Evolutionary conservation across 92 coral and sea anemone species (phyloP), one percentile per base, ranked within the genome.

Genomic region (Blastomussa wellsi): DNA sequence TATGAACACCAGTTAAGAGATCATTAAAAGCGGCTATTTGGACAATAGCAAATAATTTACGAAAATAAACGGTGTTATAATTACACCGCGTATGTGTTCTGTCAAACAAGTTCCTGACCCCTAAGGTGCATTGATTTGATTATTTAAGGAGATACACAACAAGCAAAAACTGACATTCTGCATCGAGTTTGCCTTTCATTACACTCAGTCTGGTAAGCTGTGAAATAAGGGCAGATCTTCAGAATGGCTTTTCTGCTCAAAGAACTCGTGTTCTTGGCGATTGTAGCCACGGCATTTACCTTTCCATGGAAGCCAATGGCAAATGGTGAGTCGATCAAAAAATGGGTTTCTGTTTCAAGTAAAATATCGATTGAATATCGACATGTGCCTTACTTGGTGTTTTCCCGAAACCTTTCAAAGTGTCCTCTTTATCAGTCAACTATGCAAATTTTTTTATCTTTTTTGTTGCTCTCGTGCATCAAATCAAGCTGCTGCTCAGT

Each of bases 221-320:
- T 14, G 20, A 78, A 55, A 17, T 31, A 57, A 36, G 41, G 17
- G 19, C 10, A 57, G 65, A 29, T 26, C 53, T 14, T 32, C 7
- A 64, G 26, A 20, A 83, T 83, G 87, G 81, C 28, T 19, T 39
- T 55, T 74, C 77, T 83, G 15, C 10, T 83, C 0, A 74, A 74
- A 74, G 87, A 83, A 42, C 39, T 76, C 53, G 53, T 83, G 37
- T 59, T 83, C 22, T 16, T 83, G 44, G 64, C 52, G 57, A 60
- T 83, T n/a, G 38, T 74, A 62, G 87, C 81, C 0, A 28, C 65
- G 57, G 74, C 38, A 11, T 9, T 83, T 2, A 28, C 60, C 31
- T 44, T 72, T 14, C 87, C 87, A 1, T 26, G 72, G 87, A 19
- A 19, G 24, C 73, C 73, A 41, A 44, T 44, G 49, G 49, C 11